These are phyloP conservation scores for Caprella mutica DNA, from an alignment of 2,888 invertebrate species.

Conservation along the genomic window DNA sequence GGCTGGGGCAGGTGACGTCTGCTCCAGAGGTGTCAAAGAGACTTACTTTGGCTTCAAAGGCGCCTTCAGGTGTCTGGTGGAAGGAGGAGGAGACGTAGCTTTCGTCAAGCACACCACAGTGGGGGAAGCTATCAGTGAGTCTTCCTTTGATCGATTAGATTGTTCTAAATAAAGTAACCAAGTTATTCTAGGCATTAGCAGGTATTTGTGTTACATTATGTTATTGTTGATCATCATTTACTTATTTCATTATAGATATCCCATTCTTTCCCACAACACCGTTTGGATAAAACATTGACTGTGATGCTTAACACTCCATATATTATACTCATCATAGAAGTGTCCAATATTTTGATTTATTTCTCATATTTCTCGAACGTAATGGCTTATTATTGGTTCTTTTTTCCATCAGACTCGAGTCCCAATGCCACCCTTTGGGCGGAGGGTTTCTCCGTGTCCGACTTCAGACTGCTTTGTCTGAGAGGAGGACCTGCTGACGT, in stretches of 20 bases:
- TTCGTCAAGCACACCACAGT: constrained; percentile 91
- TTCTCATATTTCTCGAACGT: not conserved
- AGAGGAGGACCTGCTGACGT: constrained; percentile 50
- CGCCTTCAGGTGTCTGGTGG: constrained; percentile 80
- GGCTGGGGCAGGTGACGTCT: constrained; percentile 49
- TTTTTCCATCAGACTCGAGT: constrained; percentile 10
- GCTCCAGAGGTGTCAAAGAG: constrained; percentile 72
- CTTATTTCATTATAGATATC: not conserved
- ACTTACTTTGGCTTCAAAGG: constrained; percentile 73
- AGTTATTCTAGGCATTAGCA: too few species aligned
- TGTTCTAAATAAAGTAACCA: too few species aligned
- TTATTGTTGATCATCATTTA: not conserved
- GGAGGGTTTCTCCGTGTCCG: constrained; percentile 41
- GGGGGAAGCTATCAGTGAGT: constrained; percentile 51
- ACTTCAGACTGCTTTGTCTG: constrained; percentile 54
- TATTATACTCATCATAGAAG: too few species aligned
- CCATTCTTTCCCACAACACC: too few species aligned
- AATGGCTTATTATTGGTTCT: too few species aligned
- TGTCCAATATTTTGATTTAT: too few species aligned
- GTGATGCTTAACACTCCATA: too few species aligned
- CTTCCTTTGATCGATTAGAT: not conserved
- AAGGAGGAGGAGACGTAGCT: constrained; percentile 89
- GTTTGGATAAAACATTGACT: too few species aligned
- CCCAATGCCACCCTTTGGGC: constrained; percentile 48
- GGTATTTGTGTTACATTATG: too few species aligned